Evolutionary conservation across 2,113 vertebrate species (phyloP), one percentile per base, ranked within the genome.

Genomic region (Hemiprocne comata): DNA sequence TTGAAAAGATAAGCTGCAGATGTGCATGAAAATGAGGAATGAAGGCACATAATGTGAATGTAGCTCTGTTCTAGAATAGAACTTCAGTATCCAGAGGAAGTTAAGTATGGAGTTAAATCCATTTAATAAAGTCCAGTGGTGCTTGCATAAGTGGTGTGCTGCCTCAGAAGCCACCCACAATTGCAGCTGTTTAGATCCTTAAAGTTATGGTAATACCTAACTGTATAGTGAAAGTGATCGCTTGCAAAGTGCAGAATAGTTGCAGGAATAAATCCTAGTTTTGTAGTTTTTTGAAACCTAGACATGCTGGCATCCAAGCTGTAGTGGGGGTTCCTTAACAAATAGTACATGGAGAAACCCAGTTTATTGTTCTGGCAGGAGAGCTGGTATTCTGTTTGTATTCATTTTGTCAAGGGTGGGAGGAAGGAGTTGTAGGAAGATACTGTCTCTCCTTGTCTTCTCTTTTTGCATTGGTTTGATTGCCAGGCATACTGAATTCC

Each of bases 341-440:
- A n/a, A 40, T 0, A 1, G 23, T 29, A 38, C 4, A 2, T 48
- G 44, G 36, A 24, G 31, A 75, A 17, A 29, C 20, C 4, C 4
- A 28, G 14, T 57, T 83, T 53, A 14, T 89, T 2, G 1, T 78
- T 85, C 48, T 3, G 13, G 23, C 20, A 33, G 7, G 28, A 85
- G 23, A 23, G 4, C 31, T 73, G 23, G 5, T 11, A 1, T 71
- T 88, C 38, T 83, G 31, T 73, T 79, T 69, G 28, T 36, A 28
- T 44, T 74, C 11, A 20, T 65, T 76, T 86, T 24, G 3, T 70
- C 1, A 0, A 9, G 17, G 15, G 4, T 51, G 26, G 36, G 28
- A 84, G 36, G 53, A 79, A 90, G 25, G n/a, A 44, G 25, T 11
- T 54, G 31, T 24, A 36, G 31, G 58, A 36, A 65, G 42, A 69